A percentile compares a stretch with the other conserved stretches of the same genome.
These are phyloP conservation scores for Tretioscincus oriximinensis DNA, from an alignment of 2,113 vertebrate genomes.

Conservation along the genomic window DNA sequence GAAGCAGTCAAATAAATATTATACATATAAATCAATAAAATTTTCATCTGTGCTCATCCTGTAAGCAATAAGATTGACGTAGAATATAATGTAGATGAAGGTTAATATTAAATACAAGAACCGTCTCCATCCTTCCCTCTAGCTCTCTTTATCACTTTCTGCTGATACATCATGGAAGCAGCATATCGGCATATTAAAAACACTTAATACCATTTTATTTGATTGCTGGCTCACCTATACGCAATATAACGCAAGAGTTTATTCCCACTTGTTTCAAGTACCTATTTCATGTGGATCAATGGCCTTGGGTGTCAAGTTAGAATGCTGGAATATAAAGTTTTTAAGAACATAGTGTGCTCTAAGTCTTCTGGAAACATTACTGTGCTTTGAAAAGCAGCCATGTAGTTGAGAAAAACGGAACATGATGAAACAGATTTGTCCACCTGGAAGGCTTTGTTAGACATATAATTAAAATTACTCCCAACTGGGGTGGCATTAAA, in stretches of 20 bases:
- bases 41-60: neutral
- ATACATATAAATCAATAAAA: too few relatives aligned
- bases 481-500: constrained; percentile 20
- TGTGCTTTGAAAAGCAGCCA: constrained; percentile 9
- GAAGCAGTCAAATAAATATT: too few relatives aligned
- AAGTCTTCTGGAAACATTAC: neutral
- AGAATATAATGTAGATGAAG: too few relatives aligned
- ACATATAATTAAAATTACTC: constrained; percentile 48
- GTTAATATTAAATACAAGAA: too few relatives aligned
- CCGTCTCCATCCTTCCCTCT: neutral
- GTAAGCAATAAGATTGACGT: neutral
- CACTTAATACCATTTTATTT: neutral
- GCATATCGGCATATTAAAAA: neutral
- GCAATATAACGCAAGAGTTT: neutral
- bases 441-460: constrained; percentile 27
- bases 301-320: neutral
- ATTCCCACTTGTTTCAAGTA: neutral
- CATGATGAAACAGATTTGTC: neutral
- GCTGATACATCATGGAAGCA: neutral
- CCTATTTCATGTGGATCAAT: neutral
- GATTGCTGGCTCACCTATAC: neutral
- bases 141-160: neutral
- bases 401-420: constrained; percentile 1
- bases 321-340: neutral
- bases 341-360: neutral